A percentile compares a stretch with the other conserved stretches of the same genome.
Evolutionary conservation across 2,113 vertebrate genomes (phyloP).

Genomic region (Eubucco bourcierii): DNA sequence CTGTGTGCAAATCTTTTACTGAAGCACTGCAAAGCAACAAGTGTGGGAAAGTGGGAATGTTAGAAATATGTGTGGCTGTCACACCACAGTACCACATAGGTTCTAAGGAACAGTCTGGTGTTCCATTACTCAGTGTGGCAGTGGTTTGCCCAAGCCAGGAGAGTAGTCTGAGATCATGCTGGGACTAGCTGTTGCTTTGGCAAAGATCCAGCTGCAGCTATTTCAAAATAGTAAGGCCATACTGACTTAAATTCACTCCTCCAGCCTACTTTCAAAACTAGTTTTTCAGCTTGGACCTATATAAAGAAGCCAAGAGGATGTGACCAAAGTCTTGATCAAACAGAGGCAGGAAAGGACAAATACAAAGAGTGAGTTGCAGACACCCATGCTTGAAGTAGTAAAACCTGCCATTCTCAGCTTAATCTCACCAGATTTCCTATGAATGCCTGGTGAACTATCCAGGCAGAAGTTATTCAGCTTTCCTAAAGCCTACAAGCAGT

Average conservation of each 20-base stretch:
- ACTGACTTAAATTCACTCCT: background rate
- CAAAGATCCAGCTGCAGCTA: background rate
- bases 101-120: background rate
- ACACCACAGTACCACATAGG: background rate
- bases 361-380: background rate
- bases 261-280: background rate
- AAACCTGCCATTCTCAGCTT: background rate
- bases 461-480: background rate
- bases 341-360: background rate
- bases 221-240: background rate
- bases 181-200: background rate
- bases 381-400: background rate
- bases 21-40: background rate
- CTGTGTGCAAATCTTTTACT: background rate
- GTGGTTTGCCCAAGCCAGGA: background rate
- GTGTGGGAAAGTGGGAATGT: background rate
- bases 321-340: background rate
- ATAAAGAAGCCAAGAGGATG: background rate
- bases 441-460: background rate
- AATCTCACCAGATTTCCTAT: background rate
- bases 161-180: background rate
- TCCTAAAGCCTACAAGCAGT: background rate
- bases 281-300: background rate
- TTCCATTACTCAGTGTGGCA: background rate
- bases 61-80: background rate